Evolutionary conservation across 2,888 invertebrate genomes (phyloP), one percentile per base, ranked within the genome.

Genomic region (Lasioglossum pauxillum): DNA sequence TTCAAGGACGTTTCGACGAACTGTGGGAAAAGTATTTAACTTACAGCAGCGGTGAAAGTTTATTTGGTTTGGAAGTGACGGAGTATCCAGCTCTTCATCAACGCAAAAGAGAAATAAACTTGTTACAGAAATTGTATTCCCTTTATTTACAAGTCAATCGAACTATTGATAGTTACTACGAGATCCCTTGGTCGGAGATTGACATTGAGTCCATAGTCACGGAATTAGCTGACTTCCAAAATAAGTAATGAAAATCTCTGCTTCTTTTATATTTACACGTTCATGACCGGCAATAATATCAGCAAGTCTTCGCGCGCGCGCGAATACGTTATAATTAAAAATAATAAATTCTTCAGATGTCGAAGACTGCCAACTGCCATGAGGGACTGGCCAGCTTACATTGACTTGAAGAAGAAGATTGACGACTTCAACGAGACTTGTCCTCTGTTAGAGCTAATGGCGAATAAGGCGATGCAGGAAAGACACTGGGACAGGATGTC

Each of bases 341-440:
- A 23, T 12, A 27, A 35, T 19, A 57, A 77, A 75, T 46, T 60
- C 41, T 88, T 88, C 85, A 97, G 98, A 93, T 98, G 98, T 93
- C 97, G 98, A 38, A 97, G 97, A 93, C 95, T 99, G 76, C 98
- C 98, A 0, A 97, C 97, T 94, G 98, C 96, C 0, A 97, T 98
- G 97, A 97, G 98, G 93, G 97, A 98, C 79, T 98, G 98, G 98
- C 98, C 98, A 0, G 98, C 98, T 0, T 99, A 96, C 93, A 96
- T 97, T 78, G 98, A 98, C 90, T 95, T 99, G 83, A 98, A 98
- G 93, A 97, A 97, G 88, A 98, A 98, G 95, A 98, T 99, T 85
- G 98, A 98, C 90, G 98, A 98, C 93, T 98, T 99, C 94, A 98
- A 97, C 93, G 97, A 98, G 94, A 98, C 97, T 14, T 98, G 98